These are phyloP conservation scores for Siniperca knerii DNA, from an alignment of 2,113 vertebrate genomes.

Conservation along the genomic window DNA sequence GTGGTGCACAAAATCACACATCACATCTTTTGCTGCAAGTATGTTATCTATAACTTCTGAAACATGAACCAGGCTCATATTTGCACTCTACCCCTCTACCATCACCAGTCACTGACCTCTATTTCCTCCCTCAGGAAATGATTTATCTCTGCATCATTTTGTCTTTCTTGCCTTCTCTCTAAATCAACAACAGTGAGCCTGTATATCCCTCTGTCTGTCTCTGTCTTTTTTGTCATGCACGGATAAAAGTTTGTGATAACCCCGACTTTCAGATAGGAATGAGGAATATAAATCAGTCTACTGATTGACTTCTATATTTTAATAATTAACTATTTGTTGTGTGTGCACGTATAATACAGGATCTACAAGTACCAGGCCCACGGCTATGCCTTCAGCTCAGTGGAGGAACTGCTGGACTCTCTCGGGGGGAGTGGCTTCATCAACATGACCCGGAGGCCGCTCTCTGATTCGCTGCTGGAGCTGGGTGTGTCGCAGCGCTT, in stretches of 20 bases:
- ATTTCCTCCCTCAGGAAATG: slow-evolving; percentile 48
- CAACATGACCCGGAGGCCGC: slow-evolving; percentile 94
- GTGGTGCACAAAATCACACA: not conserved
- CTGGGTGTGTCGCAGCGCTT: slow-evolving; percentile 96
- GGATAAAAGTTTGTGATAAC: not conserved
- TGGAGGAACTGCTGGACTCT: slow-evolving; percentile 93
- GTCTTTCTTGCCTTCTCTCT: slow-evolving; percentile 20
- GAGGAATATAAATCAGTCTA: not conserved
- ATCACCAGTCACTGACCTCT: not conserved
- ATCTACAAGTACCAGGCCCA: slow-evolving; percentile 99
- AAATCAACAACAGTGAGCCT: slow-evolving; percentile 12
- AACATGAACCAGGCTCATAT: slow-evolving; percentile 15
- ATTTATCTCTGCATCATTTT: slow-evolving; percentile 25
- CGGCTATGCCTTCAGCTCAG: slow-evolving; percentile 94
- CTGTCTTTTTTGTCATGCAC: not conserved
- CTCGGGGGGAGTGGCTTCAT: slow-evolving; percentile 93
- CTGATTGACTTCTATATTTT: not conserved
- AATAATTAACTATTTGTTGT: not conserved
- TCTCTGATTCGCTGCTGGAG: slow-evolving; percentile 93
- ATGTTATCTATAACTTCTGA: slow-evolving; percentile 19
- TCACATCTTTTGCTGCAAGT: not conserved
- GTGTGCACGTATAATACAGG: slow-evolving; percentile 75
- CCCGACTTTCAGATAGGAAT: not conserved
- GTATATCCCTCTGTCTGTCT: not conserved
- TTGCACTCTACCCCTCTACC: slow-evolving; percentile 16